Conservation (phyloP, 2,797 vertebrate species). For the Cyclura pinguis region DNA sequence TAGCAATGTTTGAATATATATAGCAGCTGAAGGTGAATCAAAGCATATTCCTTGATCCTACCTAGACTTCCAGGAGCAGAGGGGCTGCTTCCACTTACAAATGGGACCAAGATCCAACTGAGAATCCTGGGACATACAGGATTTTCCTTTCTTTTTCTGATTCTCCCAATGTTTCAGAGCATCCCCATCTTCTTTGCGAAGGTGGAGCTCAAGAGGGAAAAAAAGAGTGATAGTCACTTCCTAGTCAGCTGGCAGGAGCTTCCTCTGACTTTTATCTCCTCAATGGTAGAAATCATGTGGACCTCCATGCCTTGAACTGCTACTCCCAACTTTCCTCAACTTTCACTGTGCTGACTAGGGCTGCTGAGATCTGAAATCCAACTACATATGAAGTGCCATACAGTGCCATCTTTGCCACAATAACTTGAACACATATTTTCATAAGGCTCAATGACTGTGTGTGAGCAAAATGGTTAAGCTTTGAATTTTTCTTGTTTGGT, state of each 20-base stretch:
- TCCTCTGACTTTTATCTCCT: background rate
- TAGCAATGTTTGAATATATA: background rate
- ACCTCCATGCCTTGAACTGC: too few relatives aligned
- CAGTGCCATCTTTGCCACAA: background rate
- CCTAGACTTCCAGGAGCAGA: too few relatives aligned
- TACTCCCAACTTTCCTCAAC: background rate
- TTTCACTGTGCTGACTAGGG: background rate
- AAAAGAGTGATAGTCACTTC: background rate
- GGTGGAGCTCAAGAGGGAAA: background rate
- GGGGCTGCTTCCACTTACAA: background rate
- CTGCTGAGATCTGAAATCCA: background rate
- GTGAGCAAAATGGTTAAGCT: background rate
- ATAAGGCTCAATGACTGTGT: background rate
- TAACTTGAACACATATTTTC: background rate
- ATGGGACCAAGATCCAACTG: background rate
- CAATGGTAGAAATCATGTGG: too few relatives aligned
- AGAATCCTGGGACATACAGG: background rate
- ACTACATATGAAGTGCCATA: background rate
- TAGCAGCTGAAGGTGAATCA: background rate
- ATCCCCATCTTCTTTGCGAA: background rate
- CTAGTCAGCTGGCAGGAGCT: background rate
- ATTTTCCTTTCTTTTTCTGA: background rate
- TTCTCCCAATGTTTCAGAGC: background rate
- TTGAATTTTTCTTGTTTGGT: background rate
- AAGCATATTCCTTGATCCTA: too few relatives aligned